A percentile compares a stretch with the other conserved stretches of the same genome.
phyloP scores from a whole-genome alignment of 2,113 vertebrate species.

The Nipponia nippon region DNA sequence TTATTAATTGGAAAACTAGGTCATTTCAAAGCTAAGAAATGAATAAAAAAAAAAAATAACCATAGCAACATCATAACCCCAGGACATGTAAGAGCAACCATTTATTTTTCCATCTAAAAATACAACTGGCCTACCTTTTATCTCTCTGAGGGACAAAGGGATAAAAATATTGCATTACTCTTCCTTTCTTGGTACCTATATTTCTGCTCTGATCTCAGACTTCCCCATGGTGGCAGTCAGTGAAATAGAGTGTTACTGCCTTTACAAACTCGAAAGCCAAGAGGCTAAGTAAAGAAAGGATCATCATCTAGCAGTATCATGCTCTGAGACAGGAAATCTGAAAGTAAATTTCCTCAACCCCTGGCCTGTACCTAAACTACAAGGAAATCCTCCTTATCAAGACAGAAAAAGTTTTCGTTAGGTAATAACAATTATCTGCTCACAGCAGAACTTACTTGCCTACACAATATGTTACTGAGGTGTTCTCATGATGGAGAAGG shows the following conservation, averaged over 20 bases:
- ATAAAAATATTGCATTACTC: not conserved
- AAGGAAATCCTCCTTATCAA: not conserved
- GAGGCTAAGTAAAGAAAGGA: not conserved
- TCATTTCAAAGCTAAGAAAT: not conserved
- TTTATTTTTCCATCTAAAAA: not conserved
- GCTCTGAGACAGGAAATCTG: not conserved
- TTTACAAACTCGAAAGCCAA: not conserved
- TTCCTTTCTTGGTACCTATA: not conserved
- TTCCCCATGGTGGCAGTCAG: not conserved
- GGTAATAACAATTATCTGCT: not conserved
- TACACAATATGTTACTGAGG: not conserved
- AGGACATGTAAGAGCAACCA: not conserved
- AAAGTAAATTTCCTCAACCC: not conserved
- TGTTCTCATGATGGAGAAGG: not conserved
- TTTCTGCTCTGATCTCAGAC: not conserved
- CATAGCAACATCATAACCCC: not conserved
- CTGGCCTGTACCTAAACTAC: not conserved
- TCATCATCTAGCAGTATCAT: not conserved
- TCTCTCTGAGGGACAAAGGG: not conserved
- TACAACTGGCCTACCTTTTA: not conserved
- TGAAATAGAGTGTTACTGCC: not conserved
- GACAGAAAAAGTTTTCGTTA: not conserved
- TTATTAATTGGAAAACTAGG: slow-evolving; percentile 10
- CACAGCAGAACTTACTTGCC: not conserved
- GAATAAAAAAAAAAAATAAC: not conserved